Evolutionary conservation across 37 sponge, comb jelly and placozoan species (phyloP).

Genomic region (Agelas oroides): DNA sequence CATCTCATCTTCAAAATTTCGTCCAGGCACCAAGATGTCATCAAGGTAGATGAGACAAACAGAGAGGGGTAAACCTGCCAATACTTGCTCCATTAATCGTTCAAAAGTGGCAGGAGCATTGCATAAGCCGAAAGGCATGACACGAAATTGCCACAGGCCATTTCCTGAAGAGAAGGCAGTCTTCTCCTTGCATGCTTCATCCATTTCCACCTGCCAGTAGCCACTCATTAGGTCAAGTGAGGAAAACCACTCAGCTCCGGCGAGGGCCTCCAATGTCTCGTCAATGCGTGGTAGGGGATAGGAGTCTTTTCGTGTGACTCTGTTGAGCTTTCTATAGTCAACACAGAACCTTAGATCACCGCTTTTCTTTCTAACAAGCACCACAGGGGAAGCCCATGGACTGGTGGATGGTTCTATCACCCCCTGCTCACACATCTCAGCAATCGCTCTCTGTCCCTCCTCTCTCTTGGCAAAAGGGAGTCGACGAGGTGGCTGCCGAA

Average conservation of each 20-base stretch:
- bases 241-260: constrained; percentile 17
- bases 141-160: constrained; percentile 32
- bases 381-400: constrained; percentile 70
- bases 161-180: constrained; percentile 6
- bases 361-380: constrained; percentile 57
- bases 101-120: too few species aligned
- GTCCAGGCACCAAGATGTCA: constrained; percentile 35
- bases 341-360: constrained; percentile 14
- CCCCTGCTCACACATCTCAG: constrained; percentile 29
- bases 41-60: constrained; percentile 45
- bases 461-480: constrained; percentile 32
- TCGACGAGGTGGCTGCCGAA: constrained; percentile 49
- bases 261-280: constrained; percentile 31
- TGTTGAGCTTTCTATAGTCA: constrained; percentile 8
- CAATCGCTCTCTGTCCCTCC: constrained; percentile 16
- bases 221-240: constrained; percentile 9
- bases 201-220: constrained; percentile 37
- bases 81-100: constrained; percentile 38
- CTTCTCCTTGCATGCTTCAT: constrained; percentile 10
- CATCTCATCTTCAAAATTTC: constrained; percentile 24
- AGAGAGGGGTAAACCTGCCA: not conserved
- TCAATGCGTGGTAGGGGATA: constrained; percentile 25
- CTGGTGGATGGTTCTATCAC: constrained; percentile 49
- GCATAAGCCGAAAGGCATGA: constrained; percentile 50
- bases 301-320: not conserved